Base-by-base conservation (phyloP, 2,797 vertebrate species). In the Alosa sapidissima region DNA sequence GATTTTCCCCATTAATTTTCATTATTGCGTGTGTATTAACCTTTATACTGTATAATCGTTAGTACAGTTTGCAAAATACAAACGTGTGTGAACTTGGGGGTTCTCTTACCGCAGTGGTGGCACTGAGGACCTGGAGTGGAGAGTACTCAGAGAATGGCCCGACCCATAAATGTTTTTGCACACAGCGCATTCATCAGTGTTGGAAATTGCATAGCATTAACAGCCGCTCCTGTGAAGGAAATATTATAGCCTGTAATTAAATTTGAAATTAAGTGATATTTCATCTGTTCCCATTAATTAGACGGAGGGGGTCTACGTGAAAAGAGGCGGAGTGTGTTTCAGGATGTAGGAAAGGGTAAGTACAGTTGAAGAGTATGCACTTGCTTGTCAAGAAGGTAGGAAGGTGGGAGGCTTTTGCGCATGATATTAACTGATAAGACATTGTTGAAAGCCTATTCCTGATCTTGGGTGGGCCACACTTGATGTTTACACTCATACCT, bases 231-330 rank as follows among this genome's bases (percentile, higher is more conserved):
- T 87, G 89, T 91, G 92, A 93, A 93, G 91, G 91, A 94, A 94
- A 95, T 94, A 92, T 94, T 94, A 94, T 92, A 92, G 91, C 91
- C 92, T 75, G n/a, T 95, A 95, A 96, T 96, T 95, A 95, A 94
- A 95, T 95, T 92, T 93, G 89, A 93, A 95, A 95, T 95, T 93
- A 96, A 95, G 93, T 94, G 94, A 95, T 95, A 94, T 95, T 95
- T 95, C 94, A 95, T 95, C 90, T 92, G 91, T 88, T 93, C 93
- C 93, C 92, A 92, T 95, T 95, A 95, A 95, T 95, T 94, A 94
- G 93, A 92, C 93, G 91, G 86, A 91, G 89, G 89, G 89, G 88
- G 90, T 89, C 91, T 82, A 89, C 48, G 88, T 89, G 91, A 92
- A 93, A 90, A 92, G 93, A 91, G 41, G 41, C 14, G 24, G 36